Base-by-base conservation (phyloP, 2,888 invertebrate species). In the Andricus quercusramuli region DNA sequence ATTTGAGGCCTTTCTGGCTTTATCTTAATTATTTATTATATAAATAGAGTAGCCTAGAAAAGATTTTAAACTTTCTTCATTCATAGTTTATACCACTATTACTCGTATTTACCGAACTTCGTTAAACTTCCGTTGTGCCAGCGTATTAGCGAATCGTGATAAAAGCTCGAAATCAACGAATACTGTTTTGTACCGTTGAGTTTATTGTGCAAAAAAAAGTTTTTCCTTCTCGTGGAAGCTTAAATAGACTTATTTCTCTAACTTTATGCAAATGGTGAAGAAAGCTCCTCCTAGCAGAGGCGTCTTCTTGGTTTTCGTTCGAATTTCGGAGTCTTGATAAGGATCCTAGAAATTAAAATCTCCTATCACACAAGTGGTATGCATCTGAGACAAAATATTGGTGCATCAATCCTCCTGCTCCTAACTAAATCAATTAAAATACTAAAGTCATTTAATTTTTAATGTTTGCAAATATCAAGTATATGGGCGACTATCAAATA, bases 251-350 rank as follows among this genome's bases (percentile, higher is more conserved):
- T 80, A 78, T 76, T 80, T 59, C 20, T 59, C 80, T 47, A 37
- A 25, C 59, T 79, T 32, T 59, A 56, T 74, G 65, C 68, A 78
- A 77, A 81, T 65, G 76, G 59, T 59, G 78, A 67, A 78, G 65
- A 79, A 78, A 78, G 78, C 82, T 74, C 29, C 92, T 94, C 93
- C 82, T 85, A 87, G 81, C 86, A 84, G 80, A 85, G 83, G 83
- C 87, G 84, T 59, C 83, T 86, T 70, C 85, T 86, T 81, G 83
- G 85, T 82, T 83, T 87, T 76, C 88, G 84, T 80, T 88, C 87
- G 82, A 86, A 82, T 83, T 94, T 94, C 82, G 95, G 95, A 89
- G 95, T 95, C 90, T 94, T 94, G 92, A 95, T 95, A 94, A 95
- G 95, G 86, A 94, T 94, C 92, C 95, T 95, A 94, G 56, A 82